Evolutionary conservation across 2,113 vertebrate species (phyloP).

Genomic region (Tursiops truncatus): DNA sequence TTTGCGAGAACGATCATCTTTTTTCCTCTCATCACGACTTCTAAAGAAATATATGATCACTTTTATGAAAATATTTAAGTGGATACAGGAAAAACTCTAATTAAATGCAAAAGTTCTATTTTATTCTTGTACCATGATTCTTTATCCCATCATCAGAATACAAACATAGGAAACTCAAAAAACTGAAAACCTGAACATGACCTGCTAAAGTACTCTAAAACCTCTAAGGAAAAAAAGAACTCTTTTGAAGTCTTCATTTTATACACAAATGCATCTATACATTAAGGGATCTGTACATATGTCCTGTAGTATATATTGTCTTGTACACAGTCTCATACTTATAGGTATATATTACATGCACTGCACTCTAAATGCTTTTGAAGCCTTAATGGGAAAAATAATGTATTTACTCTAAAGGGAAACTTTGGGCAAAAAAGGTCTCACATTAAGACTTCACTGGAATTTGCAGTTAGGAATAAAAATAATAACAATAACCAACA

Average conservation of each 20-base stretch:
- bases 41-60: slow-evolving; percentile 80
- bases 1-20: slow-evolving; percentile 96
- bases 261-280: neutral
- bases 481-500: neutral
- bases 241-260: neutral
- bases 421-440: neutral
- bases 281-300: neutral
- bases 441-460: neutral
- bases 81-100: neutral
- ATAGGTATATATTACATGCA: neutral
- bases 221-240: neutral
- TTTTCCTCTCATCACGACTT: slow-evolving; percentile 95
- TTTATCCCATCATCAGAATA: neutral
- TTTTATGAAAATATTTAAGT: slow-evolving; percentile 31
- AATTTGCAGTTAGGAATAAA: slow-evolving; percentile 45
- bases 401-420: slow-evolving; percentile 28
- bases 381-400: slow-evolving; percentile 11
- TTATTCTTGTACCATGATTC: neutral
- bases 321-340: neutral
- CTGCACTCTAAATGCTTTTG: neutral
- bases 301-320: neutral
- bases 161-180: neutral
- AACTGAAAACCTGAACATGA: neutral
- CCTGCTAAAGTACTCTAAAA: neutral
- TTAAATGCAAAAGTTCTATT: neutral